phyloP scores from a whole-genome alignment of 2,888 invertebrate species.

The Caenorhabditis sp. region DNA sequence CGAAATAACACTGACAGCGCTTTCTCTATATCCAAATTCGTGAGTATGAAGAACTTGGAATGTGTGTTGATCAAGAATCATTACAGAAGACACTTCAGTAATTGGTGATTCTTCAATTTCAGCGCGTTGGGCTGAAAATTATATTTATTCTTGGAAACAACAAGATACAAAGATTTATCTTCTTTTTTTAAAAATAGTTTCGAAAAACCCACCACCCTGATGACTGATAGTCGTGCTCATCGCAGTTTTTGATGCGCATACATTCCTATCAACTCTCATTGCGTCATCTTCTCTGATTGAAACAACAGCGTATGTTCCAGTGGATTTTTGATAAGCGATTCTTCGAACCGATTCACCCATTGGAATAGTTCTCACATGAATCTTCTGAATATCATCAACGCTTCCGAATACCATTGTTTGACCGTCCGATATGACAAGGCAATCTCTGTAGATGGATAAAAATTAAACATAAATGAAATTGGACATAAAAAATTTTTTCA shows the following conservation, averaged over 20 bases:
- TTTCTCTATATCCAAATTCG: conserved; percentile 86
- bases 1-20: conserved; percentile 43
- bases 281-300: conserved; percentile 85
- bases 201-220: conserved; percentile 9
- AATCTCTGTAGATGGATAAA: conserved; percentile 61
- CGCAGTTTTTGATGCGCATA: conserved; percentile 24
- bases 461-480: no score
- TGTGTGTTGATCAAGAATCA: conserved; percentile 93
- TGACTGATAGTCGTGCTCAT: conserved; percentile 8
- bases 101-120: background rate
- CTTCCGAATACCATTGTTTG: conserved; percentile 82
- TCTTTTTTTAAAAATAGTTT: background rate
- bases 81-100: conserved; percentile 73
- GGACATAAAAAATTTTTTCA: no score
- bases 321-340: conserved; percentile 86
- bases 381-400: conserved; percentile 68
- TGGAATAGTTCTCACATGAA: conserved; percentile 80
- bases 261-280: background rate
- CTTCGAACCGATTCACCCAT: conserved; percentile 89
- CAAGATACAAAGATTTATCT: background rate
- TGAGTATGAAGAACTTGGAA: conserved; percentile 94
- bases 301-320: conserved; percentile 90
- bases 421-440: conserved; percentile 86
- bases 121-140: background rate
- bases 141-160: background rate